Conservation (phyloP, 2,797 vertebrate genomes). For the Tragelaphus eurycerus region DNA sequence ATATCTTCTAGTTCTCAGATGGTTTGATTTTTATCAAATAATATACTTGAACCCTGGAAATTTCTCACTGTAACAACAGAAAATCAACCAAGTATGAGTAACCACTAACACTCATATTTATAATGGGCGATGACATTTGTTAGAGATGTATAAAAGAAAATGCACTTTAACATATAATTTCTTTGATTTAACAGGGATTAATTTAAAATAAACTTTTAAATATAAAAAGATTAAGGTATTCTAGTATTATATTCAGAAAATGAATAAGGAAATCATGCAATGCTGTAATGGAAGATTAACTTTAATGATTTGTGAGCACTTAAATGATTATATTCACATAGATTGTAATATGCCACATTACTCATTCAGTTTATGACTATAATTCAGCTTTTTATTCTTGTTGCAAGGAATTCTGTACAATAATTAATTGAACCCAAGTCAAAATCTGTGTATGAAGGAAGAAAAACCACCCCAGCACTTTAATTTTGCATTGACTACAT, state of each 20-base stretch:
- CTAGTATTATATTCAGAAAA: background rate
- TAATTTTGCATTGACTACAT: background rate
- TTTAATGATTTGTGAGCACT: constrained; percentile 23
- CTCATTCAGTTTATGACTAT: background rate
- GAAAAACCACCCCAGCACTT: background rate
- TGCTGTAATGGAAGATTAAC: background rate
- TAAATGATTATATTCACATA: constrained; percentile 3
- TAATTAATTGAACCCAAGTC: background rate
- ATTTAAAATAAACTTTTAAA: background rate
- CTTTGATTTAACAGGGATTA: background rate
- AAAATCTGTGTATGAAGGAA: background rate
- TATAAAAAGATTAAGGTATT: background rate
- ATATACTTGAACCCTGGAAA: background rate
- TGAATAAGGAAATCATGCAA: background rate
- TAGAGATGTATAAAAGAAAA: background rate
- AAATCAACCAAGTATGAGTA: constrained; percentile 37
- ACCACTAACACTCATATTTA: constrained; percentile 12
- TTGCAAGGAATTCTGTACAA: constrained; percentile 11
- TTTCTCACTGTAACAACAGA: constrained; percentile 7
- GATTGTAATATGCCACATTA: background rate
- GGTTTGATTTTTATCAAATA: background rate
- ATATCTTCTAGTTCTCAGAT: background rate
- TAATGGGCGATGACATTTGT: background rate
- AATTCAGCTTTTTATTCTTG: background rate
- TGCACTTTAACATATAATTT: background rate